These are phyloP conservation scores for Machimus rusticus DNA, from an alignment of 2,888 invertebrate genomes.

Conservation along the genomic window DNA sequence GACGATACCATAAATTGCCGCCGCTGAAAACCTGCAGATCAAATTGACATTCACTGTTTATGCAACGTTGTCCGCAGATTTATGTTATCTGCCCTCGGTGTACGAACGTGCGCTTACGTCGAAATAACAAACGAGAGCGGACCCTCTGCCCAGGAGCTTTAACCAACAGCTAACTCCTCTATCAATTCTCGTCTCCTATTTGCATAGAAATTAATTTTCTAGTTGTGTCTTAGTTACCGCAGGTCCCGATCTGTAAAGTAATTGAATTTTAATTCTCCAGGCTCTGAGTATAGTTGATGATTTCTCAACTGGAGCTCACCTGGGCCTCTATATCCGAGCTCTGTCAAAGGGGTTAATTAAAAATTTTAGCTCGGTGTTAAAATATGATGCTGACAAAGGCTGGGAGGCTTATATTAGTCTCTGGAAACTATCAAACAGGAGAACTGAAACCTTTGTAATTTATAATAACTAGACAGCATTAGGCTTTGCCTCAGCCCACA, in stretches of 20 bases:
- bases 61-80: conserved; percentile 9
- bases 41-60: neutral
- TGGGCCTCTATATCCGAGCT: neutral
- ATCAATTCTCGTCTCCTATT: conserved; percentile 19
- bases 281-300: conserved; percentile 17
- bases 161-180: neutral
- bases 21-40: neutral
- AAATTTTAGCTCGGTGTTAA: neutral
- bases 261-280: conserved; percentile 23
- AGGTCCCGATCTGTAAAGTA: conserved; percentile 19
- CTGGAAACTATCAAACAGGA: neutral
- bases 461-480: too few species aligned
- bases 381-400: neutral
- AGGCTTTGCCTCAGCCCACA: too few species aligned
- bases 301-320: conserved; percentile 1
- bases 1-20: neutral
- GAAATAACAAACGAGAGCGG: conserved; percentile 16
- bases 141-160: neutral
- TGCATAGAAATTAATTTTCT: conserved; percentile 41
- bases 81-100: conserved; percentile 4
- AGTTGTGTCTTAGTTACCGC: conserved; percentile 16
- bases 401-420: conserved; percentile 3
- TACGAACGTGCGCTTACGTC: conserved; percentile 1
- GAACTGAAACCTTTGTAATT: neutral
- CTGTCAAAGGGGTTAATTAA: conserved; percentile 7